phyloP scores from a whole-genome alignment of 1,140 invertebrate genomes.

The Cotesia vestalis region DNA sequence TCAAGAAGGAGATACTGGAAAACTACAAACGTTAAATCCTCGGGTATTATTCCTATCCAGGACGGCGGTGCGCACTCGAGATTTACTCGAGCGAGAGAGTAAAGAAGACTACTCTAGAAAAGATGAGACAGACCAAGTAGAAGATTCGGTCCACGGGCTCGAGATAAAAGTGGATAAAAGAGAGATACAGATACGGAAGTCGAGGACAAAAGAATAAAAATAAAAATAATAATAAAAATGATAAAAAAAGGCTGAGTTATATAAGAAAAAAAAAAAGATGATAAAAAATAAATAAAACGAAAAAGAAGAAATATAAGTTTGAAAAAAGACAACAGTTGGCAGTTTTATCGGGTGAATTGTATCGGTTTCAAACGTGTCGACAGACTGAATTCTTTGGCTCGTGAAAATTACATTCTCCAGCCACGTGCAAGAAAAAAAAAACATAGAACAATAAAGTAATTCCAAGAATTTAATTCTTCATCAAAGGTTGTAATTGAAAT shows the following conservation, averaged over 20 bases:
- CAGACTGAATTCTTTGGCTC: conserved; percentile 48
- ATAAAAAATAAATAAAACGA: neutral
- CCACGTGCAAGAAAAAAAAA: conserved; percentile 6
- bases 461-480: conserved; percentile 13
- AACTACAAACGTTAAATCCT: conserved; percentile 42
- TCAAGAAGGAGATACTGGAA: conserved; percentile 20
- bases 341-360: conserved; percentile 54
- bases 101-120: conserved; percentile 8
- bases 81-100: conserved; percentile 37
- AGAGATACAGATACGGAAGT: neutral
- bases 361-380: conserved; percentile 54
- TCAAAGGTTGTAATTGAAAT: too few species aligned
- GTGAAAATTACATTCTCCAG: conserved; percentile 58
- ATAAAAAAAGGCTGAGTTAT: conserved; percentile 14
- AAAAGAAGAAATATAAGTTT: conserved; percentile 2
- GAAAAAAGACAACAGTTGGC: conserved; percentile 18
- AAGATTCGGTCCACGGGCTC: conserved; percentile 17
- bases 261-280: conserved; percentile 20
- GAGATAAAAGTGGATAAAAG: conserved; percentile 31
- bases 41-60: conserved; percentile 37
- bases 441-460: conserved; percentile 22
- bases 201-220: conserved; percentile 5
- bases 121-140: conserved; percentile 41
- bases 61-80: conserved; percentile 29
- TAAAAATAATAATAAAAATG: conserved; percentile 17